Conservation (phyloP, 2,888 invertebrate genomes). For the Rhingia campestris region DNA sequence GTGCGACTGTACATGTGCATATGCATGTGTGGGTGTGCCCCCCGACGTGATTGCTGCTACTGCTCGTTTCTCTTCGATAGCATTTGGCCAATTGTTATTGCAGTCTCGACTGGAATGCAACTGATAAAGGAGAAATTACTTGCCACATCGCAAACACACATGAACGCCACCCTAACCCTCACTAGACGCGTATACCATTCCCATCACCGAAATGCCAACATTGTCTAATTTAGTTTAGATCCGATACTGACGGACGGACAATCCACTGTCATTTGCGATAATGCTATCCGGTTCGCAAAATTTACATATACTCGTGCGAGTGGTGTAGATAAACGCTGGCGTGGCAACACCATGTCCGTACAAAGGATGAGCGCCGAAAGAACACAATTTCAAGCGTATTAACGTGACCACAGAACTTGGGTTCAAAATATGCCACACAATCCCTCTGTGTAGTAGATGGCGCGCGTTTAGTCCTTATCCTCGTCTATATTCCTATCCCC, state of each 20-base stretch:
- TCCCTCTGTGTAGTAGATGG: slow-evolving; percentile 3
- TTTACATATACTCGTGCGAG: slow-evolving; percentile 19
- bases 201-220: slow-evolving; percentile 57
- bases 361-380: slow-evolving; percentile 31
- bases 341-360: slow-evolving; percentile 13
- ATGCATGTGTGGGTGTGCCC: slow-evolving; percentile 18
- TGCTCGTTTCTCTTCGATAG: slow-evolving; percentile 49
- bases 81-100: slow-evolving; percentile 68
- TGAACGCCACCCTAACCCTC: neutral
- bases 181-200: slow-evolving; percentile 9
- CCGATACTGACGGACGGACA: slow-evolving; percentile 70
- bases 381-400: slow-evolving; percentile 33
- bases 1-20: neutral
- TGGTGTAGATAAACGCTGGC: slow-evolving; percentile 20
- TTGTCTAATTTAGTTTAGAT: slow-evolving; percentile 72
- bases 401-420: slow-evolving; percentile 36
- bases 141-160: slow-evolving; percentile 42
- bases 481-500: neutral
- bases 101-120: slow-evolving; percentile 69
- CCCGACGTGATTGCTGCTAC: slow-evolving; percentile 22
- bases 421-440: slow-evolving; percentile 45
- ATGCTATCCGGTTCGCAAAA: slow-evolving; percentile 49
- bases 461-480: neutral
- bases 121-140: slow-evolving; percentile 69
- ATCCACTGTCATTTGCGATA: slow-evolving; percentile 70